Base-by-base conservation (phyloP, 2,797 vertebrate species). In the Jordanella pulchra region DNA sequence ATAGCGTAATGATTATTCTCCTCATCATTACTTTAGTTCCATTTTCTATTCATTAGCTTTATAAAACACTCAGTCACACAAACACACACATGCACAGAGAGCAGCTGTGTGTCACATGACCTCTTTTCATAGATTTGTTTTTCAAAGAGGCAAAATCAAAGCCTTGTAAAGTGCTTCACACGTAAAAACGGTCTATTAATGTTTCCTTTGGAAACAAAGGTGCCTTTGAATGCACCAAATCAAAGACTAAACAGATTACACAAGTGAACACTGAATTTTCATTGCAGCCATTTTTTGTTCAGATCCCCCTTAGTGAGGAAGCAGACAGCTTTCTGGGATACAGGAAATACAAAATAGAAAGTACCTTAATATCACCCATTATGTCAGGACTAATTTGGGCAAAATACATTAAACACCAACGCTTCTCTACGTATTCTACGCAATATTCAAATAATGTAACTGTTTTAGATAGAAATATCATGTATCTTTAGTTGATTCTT, bases 81-180 rank as follows among this genome's bases (percentile, higher is more conserved):
- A 39, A 64, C 77, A 75, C 63, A 67, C 67, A 71, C 76, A 71
- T 64, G 67, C 67, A 72, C 65, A 67, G 55, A 74, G 13, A 73
- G 71, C 84, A 88, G 88, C 85, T 91, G 87, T 78, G 81, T 69
- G 73, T 90, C 84, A 87, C 78, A 81, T 89, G 84, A 88, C 84
- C 84, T 84, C 80, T 77, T 86, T 90, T 85, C 78, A 89, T 75
- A 82, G 83, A 91, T 81, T 82, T 78, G 79, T 35, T 56, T 89
- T 86, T 91, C 91, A 92, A 93, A 93, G 89, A 84, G 78, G 86
- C 76, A 72, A 70, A 89, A 92, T 91, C 90, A 92, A 92, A 92
- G 91, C 83, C 79, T 70, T 72, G 67, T 75, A 78, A 86, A 85
- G 81, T 84, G 83, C 83, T 80, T 89, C 86, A 85, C 78, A 82